Conservation (phyloP, 1,140 invertebrate genomes). For the Pseudomyrmex concolor region DNA sequence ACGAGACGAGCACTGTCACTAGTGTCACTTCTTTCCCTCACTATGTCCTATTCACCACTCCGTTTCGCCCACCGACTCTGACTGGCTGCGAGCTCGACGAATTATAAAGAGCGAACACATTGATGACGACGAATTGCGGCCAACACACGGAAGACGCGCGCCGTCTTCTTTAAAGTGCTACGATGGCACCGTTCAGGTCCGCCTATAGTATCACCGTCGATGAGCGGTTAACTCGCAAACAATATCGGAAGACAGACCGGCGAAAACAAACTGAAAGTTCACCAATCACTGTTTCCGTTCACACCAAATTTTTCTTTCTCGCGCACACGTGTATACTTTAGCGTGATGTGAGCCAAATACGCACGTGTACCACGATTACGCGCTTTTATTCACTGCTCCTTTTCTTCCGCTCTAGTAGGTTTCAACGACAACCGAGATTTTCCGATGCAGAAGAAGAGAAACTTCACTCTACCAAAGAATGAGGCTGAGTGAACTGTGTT, state of each 20-base stretch:
- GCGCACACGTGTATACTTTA: not conserved
- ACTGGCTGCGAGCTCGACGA: conserved; percentile 70
- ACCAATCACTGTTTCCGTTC: not conserved
- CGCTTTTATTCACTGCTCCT: not conserved
- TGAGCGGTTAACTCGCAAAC: no score
- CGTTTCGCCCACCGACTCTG: conserved; percentile 35
- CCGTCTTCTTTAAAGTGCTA: conserved; percentile 14
- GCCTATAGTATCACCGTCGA: no score
- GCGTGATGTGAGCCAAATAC: not conserved
- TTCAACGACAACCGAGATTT: not conserved
- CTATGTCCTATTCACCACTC: conserved; percentile 49
- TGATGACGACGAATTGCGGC: conserved; percentile 41
- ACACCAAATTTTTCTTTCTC: not conserved
- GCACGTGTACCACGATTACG: not conserved
- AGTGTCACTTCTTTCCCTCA: conserved; percentile 59
- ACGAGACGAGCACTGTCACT: conserved; percentile 72
- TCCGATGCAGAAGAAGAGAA: conserved; percentile 30
- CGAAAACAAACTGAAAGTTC: not conserved
- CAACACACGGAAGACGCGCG: conserved; percentile 62
- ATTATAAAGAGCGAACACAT: not conserved
- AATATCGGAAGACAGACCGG: not conserved
- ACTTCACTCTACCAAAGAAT: conserved; percentile 77
- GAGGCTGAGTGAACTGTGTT: conserved; percentile 77
- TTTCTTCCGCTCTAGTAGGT: not conserved
- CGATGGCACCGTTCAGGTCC: conserved; percentile 1